phyloP scores from a whole-genome alignment of 2,113 vertebrate genomes.

The Puntigrus tetrazona region DNA sequence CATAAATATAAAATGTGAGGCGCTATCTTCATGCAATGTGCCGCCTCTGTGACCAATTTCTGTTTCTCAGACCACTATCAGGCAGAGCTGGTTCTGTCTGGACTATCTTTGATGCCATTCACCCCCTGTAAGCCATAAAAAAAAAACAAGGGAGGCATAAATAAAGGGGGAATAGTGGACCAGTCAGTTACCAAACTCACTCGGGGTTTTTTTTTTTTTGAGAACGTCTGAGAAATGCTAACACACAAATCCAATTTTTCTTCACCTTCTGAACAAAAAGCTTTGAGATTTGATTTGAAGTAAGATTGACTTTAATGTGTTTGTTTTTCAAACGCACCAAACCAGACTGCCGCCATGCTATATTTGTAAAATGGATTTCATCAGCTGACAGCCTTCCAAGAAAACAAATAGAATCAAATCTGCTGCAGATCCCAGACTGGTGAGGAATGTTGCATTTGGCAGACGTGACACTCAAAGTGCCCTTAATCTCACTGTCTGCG shows the following conservation, averaged over 20 bases:
- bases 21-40: not conserved
- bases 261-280: not conserved
- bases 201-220: not conserved
- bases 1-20: slow-evolving; percentile 24
- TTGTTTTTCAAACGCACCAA: not conserved
- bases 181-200: not conserved
- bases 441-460: slow-evolving; percentile 48
- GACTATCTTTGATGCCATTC: not conserved
- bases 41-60: not conserved
- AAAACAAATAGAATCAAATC: slow-evolving; percentile 53
- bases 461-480: slow-evolving; percentile 49
- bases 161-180: not conserved
- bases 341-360: slow-evolving; percentile 25
- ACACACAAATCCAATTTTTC: slow-evolving; percentile 10
- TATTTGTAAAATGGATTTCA: slow-evolving; percentile 46
- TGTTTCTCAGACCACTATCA: not conserved
- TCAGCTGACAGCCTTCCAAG: slow-evolving; percentile 44
- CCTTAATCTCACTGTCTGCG: slow-evolving; percentile 48
- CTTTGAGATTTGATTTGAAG: slow-evolving; percentile 23
- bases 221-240: slow-evolving; percentile 11
- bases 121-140: not conserved
- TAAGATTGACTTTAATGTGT: slow-evolving; percentile 5
- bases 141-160: not conserved
- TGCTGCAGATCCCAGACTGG: not conserved
- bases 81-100: not conserved